phyloP scores from a whole-genome alignment of 1,140 invertebrate genomes.

The Cheumatopsyche charites region DNA sequence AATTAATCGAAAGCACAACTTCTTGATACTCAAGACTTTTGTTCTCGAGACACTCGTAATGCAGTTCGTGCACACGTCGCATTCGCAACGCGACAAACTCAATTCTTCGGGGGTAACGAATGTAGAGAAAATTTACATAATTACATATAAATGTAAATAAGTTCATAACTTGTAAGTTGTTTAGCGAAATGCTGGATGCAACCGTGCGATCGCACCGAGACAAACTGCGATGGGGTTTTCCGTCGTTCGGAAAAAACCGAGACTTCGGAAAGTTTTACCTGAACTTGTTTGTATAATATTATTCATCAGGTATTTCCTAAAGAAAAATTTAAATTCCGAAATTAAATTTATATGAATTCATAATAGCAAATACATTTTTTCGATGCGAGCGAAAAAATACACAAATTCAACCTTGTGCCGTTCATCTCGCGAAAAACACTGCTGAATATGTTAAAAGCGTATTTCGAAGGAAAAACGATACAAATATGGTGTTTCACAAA shows the following conservation, averaged over 20 bases:
- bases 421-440: too few relatives aligned
- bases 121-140: constrained; percentile 33
- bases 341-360: not conserved
- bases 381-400: too few relatives aligned
- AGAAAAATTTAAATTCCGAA: not conserved
- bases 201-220: not conserved
- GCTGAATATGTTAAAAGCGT: too few relatives aligned
- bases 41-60: too few relatives aligned
- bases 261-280: constrained; percentile 10
- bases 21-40: too few relatives aligned
- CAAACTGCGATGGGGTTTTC: constrained; percentile 16
- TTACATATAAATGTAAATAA: constrained; percentile 39
- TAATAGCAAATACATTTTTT: too few relatives aligned
- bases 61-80: not conserved
- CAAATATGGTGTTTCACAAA: too few relatives aligned
- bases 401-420: too few relatives aligned
- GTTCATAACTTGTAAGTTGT: constrained; percentile 32
- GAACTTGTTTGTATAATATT: constrained; percentile 15
- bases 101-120: constrained; percentile 20
- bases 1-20: too few relatives aligned
- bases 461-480: too few relatives aligned
- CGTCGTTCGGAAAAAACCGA: not conserved
- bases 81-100: not conserved
- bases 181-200: constrained; percentile 21
- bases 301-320: constrained; percentile 21